Conservation (phyloP, 2,888 invertebrate genomes). For the Apocheima hispidaria region DNA sequence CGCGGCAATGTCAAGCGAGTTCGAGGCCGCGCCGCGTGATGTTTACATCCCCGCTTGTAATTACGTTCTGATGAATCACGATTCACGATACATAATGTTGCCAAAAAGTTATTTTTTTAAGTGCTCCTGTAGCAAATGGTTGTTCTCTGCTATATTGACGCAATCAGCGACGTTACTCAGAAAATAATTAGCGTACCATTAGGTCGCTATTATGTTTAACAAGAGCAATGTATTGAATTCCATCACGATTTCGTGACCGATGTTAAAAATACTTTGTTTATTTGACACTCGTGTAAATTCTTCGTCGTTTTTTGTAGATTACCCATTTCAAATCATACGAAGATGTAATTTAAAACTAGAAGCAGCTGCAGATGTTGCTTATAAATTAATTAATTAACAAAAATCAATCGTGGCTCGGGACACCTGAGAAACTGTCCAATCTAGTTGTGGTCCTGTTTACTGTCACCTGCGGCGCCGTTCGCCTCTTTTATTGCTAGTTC, state of each 20-base stretch:
- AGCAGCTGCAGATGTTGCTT: slow-evolving; percentile 30
- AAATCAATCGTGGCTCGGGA: slow-evolving; percentile 34
- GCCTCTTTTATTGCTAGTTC: slow-evolving; percentile 16
- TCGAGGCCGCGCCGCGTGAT: slow-evolving; percentile 72
- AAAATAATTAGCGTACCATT: slow-evolving; percentile 17
- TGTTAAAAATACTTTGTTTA: slow-evolving; percentile 25
- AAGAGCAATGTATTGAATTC: slow-evolving; percentile 36
- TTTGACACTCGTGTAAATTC: slow-evolving; percentile 14
- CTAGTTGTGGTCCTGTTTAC: slow-evolving; percentile 34
- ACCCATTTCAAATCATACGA: not conserved
- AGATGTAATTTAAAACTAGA: slow-evolving; percentile 13
- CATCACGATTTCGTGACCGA: slow-evolving; percentile 25
- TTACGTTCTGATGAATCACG: slow-evolving; percentile 52
- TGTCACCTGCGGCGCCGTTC: slow-evolving; percentile 33
- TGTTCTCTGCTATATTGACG: slow-evolving; percentile 36
- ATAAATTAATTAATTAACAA: slow-evolving; percentile 34
- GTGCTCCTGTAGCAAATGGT: slow-evolving; percentile 43
- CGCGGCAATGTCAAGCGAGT: slow-evolving; percentile 65
- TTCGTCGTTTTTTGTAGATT: not conserved
- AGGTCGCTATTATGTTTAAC: slow-evolving; percentile 28
- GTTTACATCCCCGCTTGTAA: slow-evolving; percentile 70
- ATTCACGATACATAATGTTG: slow-evolving; percentile 57
- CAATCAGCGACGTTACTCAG: slow-evolving; percentile 11
- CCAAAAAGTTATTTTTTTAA: slow-evolving; percentile 63
- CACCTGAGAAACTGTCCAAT: slow-evolving; percentile 39